Evolutionary conservation across 2,888 invertebrate species (phyloP), one percentile per base, ranked within the genome.

Genomic region (Eristalis tenax): DNA sequence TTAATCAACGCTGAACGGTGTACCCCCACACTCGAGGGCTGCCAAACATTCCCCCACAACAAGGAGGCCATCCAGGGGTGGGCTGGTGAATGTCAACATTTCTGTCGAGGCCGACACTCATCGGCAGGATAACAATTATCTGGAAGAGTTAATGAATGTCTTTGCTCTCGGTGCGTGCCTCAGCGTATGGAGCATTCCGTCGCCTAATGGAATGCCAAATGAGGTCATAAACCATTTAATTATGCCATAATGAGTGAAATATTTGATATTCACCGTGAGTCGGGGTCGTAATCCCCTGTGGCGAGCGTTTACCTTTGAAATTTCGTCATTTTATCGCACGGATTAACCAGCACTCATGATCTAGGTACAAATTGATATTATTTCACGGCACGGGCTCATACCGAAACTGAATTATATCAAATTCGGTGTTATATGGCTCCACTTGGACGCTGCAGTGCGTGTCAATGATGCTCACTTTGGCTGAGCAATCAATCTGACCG

Each of bases 181-280:
- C 40, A 4, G 15, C 26, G 68, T 59, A 69, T 73, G 59, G 50
- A 68, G 77, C 57, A 61, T 73, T 76, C 43, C n/a, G 59, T 59
- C 23, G 43, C 43, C 59, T 77, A 73, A 66, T 77, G 73, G 78
- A 75, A 82, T 66, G 26, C 61, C 57, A 80, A 80, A 73, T 65
- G 65, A 65, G 69, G 70, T 74, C 78, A 74, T 82, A 78, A 82
- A 82, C 64, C 81, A 38, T 69, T 78, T 81, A 82, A 86, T 86
- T 86, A 79, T 50, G 63, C 43, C 71, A 59, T 79, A 79, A 79
- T 43, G 23, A 64, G 70, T 71, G 23, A 50, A 69, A 63, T 77
- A 69, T 69, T 38, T 38, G n/a, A 23, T 28, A 28, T 59, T 59
- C 57, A 38, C n/a, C 5, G 56, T 26, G 70, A 57, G 57, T 40